A percentile compares a stretch with the other conserved stretches of the same genome.
Evolutionary conservation across 2,888 invertebrate genomes (phyloP).

Genomic region (Stenichneumon culpator): DNA sequence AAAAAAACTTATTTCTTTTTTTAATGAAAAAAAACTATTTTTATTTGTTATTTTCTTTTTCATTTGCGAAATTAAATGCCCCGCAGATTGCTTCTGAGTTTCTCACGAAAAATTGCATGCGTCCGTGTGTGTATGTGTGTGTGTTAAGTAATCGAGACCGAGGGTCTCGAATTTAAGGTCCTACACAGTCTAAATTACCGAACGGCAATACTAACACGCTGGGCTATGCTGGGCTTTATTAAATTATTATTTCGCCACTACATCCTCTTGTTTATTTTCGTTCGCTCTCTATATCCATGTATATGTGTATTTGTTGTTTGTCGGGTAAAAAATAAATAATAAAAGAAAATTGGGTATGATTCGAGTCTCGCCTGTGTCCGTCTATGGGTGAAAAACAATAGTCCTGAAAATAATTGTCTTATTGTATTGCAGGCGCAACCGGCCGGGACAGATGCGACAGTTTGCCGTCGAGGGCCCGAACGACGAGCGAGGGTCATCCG

Average conservation of each 20-base stretch:
- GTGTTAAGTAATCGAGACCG: background rate
- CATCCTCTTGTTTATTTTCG: background rate
- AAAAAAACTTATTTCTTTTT: background rate
- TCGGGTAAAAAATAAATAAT: conserved; percentile 14
- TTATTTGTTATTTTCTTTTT: background rate
- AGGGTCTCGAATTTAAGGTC: background rate
- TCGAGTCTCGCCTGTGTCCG: background rate
- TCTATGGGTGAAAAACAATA: no score
- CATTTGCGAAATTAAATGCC: background rate
- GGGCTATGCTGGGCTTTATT: conserved; percentile 5
- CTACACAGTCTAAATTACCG: background rate
- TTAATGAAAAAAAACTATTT: background rate
- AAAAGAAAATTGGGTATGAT: background rate
- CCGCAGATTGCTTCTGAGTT: conserved; percentile 24
- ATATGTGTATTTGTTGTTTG: conserved; percentile 2
- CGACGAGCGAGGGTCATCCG: conserved; percentile 88
- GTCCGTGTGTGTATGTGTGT: conserved; percentile 9
- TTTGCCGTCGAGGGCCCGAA: conserved; percentile 91
- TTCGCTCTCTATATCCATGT: conserved; percentile 12
- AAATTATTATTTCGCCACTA: conserved; percentile 6
- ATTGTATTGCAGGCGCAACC: conserved; percentile 80
- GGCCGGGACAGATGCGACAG: conserved; percentile 93
- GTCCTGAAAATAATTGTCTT: background rate
- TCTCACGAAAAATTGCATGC: conserved; percentile 18
- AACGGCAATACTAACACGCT: conserved; percentile 11